phyloP scores from a whole-genome alignment of 2,888 invertebrate species.

The Luperina testacea region DNA sequence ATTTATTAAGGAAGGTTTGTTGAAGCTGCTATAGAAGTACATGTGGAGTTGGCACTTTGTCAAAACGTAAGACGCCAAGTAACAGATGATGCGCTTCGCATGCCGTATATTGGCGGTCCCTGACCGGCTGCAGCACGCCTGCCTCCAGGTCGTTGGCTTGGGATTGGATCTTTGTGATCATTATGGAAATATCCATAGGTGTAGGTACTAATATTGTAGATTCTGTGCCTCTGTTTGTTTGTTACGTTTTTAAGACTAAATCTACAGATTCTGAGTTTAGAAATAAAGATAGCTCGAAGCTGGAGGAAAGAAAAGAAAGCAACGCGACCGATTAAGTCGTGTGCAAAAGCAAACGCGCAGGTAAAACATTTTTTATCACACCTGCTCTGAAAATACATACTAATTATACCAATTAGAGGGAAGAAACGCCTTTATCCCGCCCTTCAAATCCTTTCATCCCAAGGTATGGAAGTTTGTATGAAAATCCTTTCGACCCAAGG shows the following conservation, averaged over 20 bases:
- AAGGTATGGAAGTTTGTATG: no score
- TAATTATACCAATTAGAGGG: no score
- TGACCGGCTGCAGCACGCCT: slow-evolving; percentile 76
- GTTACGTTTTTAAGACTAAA: neutral
- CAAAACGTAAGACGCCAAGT: slow-evolving; percentile 78
- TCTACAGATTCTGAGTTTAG: neutral
- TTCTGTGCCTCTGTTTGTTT: neutral
- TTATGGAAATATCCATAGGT: slow-evolving; percentile 13
- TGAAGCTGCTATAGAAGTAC: slow-evolving; percentile 26
- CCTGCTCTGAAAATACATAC: no score
- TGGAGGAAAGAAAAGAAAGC: neutral
- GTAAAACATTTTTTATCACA: slow-evolving; percentile 5
- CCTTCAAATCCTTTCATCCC: no score
- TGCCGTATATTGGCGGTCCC: slow-evolving; percentile 73
- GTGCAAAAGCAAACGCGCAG: neutral
- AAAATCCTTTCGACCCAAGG: no score
- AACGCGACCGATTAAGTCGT: neutral
- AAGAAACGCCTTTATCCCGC: no score
- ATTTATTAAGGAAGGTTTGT: slow-evolving; percentile 45
- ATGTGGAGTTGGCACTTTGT: slow-evolving; percentile 75
- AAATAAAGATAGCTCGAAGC: neutral
- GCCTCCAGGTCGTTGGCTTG: slow-evolving; percentile 76
- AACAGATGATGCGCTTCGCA: slow-evolving; percentile 65
- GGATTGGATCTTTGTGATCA: slow-evolving; percentile 47
- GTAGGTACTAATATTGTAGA: neutral